Percentiles rank a stretch among this genome's conserved stretches.
phyloP scores from a whole-genome alignment of 1,140 invertebrate species.

The Pseudachorutes palmiensis region DNA sequence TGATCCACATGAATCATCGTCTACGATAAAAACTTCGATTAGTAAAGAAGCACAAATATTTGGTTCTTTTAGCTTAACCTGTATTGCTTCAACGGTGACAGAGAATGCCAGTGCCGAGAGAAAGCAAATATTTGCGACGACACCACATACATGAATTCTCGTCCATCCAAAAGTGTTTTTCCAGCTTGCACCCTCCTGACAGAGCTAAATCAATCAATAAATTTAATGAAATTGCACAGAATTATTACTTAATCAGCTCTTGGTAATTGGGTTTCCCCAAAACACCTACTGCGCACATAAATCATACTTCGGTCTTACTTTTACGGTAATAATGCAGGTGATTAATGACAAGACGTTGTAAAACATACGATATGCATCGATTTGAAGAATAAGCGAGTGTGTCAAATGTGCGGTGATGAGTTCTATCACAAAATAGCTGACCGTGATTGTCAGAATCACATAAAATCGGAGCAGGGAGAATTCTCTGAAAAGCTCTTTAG shows the following conservation, averaged over 20 bases:
- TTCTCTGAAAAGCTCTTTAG: slow-evolving; percentile 25
- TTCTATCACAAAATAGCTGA: slow-evolving; percentile 62
- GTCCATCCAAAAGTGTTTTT: slow-evolving; percentile 88
- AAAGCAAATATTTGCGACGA: slow-evolving; percentile 74
- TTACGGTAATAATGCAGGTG: slow-evolving; percentile 63
- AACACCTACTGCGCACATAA: neutral
- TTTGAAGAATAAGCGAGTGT: slow-evolving; percentile 69
- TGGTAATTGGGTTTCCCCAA: neutral
- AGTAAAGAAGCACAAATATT: slow-evolving; percentile 5
- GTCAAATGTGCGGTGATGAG: slow-evolving; percentile 68
- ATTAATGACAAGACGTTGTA: slow-evolving; percentile 60
- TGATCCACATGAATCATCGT: slow-evolving; percentile 39
- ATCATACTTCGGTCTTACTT: slow-evolving; percentile 49
- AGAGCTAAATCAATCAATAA: too few relatives aligned
- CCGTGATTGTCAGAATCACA: slow-evolving; percentile 59
- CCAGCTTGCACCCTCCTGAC: slow-evolving; percentile 45
- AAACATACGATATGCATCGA: slow-evolving; percentile 76
- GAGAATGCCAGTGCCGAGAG: slow-evolving; percentile 75
- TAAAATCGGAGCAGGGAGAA: slow-evolving; percentile 46
- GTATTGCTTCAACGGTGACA: slow-evolving; percentile 67
- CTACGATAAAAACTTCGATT: slow-evolving; percentile 21
- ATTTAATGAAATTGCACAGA: neutral
- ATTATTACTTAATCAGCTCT: neutral
- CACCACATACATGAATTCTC: slow-evolving; percentile 68
- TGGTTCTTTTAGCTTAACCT: slow-evolving; percentile 41